phyloP scores from a whole-genome alignment of 2,113 vertebrate species.

The Sigmodon hispidus region DNA sequence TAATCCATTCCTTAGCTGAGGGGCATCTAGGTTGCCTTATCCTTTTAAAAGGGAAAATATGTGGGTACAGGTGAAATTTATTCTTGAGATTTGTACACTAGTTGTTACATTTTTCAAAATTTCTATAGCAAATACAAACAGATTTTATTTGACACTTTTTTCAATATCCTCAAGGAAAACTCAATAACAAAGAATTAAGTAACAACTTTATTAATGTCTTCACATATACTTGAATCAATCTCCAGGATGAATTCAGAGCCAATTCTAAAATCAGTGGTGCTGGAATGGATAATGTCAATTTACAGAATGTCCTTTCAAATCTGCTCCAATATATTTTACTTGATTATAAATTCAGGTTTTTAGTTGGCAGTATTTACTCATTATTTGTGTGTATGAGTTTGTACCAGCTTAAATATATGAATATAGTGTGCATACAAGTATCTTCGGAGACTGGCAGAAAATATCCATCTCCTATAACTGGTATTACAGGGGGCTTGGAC shows the following conservation, averaged over 20 bases:
- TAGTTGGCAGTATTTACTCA: background rate
- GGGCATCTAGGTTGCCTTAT: too few species aligned
- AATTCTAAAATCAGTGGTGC: background rate
- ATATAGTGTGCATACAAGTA: too few species aligned
- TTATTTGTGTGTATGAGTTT: background rate
- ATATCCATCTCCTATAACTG: too few species aligned
- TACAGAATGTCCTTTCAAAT: background rate
- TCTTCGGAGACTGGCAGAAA: background rate
- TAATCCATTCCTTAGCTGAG: too few species aligned
- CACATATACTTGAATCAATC: background rate
- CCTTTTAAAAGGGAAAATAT: background rate
- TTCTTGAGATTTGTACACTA: background rate
- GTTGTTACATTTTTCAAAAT: background rate
- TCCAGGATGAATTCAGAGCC: background rate
- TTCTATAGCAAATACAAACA: background rate
- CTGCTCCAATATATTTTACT: background rate
- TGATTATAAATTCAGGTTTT: background rate
- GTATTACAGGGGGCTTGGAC: too few species aligned
- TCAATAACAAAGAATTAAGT: background rate
- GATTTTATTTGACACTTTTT: slow-evolving; percentile 23
- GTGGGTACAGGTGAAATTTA: background rate
- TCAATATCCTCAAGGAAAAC: background rate
- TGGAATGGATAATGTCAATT: background rate
- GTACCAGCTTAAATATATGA: too few species aligned
- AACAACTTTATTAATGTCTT: background rate